Conservation (phyloP, 2,888 invertebrate species). For the Nezara viridula region DNA sequence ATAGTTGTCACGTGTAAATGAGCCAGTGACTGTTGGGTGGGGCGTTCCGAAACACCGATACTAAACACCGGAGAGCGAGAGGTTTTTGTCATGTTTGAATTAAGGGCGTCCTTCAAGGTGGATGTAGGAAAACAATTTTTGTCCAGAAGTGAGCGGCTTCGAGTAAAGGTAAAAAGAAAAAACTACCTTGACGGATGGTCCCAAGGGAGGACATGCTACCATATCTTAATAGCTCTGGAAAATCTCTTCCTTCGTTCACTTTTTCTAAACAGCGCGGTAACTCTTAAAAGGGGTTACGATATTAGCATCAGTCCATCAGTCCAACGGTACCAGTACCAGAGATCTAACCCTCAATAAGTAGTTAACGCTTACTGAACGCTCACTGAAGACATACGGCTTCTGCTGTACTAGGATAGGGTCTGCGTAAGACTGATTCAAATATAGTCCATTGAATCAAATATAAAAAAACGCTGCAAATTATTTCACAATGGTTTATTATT, state of each 20-base stretch:
- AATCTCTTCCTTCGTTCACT: slow-evolving; percentile 8
- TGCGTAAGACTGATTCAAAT: too few relatives aligned
- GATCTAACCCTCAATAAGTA: background rate
- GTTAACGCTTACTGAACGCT: too few relatives aligned
- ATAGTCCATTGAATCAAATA: too few relatives aligned
- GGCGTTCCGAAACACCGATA: background rate
- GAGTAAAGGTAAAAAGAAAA: slow-evolving; percentile 13
- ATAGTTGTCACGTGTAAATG: too few relatives aligned
- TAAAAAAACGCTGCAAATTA: too few relatives aligned
- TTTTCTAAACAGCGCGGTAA: slow-evolving; percentile 3
- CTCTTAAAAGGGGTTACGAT: background rate
- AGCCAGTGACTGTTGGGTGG: background rate
- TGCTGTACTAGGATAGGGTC: too few relatives aligned
- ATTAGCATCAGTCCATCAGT: background rate
- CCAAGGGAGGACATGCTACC: slow-evolving; percentile 34
- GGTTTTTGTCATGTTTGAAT: slow-evolving; percentile 6
- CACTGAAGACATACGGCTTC: too few relatives aligned
- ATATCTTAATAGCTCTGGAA: slow-evolving; percentile 55
- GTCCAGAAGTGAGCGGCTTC: background rate
- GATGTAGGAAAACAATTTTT: slow-evolving; percentile 56
- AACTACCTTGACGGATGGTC: slow-evolving; percentile 51
- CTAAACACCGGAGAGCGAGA: background rate
- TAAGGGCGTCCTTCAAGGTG: slow-evolving; percentile 48
- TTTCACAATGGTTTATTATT: too few relatives aligned
- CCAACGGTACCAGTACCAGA: background rate